Evolutionary conservation across 2,888 invertebrate species (phyloP), one percentile per base, ranked within the genome.

Genomic region (Scrobipalpa atriplicella): DNA sequence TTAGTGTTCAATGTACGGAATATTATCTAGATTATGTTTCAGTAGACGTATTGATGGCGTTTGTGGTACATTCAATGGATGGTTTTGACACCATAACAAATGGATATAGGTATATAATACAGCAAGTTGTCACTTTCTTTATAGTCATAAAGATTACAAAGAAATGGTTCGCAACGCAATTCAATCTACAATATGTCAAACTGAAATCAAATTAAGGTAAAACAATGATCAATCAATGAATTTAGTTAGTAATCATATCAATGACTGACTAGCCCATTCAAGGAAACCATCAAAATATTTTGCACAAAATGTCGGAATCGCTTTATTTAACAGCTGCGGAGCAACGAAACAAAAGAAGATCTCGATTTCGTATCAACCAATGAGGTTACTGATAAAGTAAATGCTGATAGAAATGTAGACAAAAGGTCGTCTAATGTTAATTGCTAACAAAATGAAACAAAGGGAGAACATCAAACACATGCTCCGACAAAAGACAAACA

Each of bases 371-470:
- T n/a, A 47, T n/a, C n/a, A 47, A 47, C 47, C 47, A 47, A 47
- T n/a, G 16, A 16, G 47, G 47, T 47, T 47, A 3, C 47, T 16
- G 47, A 16, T 16, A 47, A 47, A 47, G 39, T 39, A 11, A 39
- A 39, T 47, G 47, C 47, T 47, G 47, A 47, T n/a, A 47, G 47
- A 47, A 16, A 2, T n/a, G 43, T 3, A 43, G 13, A 43, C 43
- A 43, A 10, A 43, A 47, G 47, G n/a, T 16, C n/a, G 16, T 47
- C n/a, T 47, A 10, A 47, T 47, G 47, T 47, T 47, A 47, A 47
- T 47, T 47, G 47, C n/a, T 47, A 47, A 47, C 47, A 47, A 47
- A 47, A 47, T n/a, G 47, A 8, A 47, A 47, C 47, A 47, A 47
- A 47, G 16, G 47, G n/a, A 1, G n/a, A 47, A 47, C 47, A 47